Conservation (phyloP, 2,888 invertebrate genomes). For the Xanthorhoe designata region DNA sequence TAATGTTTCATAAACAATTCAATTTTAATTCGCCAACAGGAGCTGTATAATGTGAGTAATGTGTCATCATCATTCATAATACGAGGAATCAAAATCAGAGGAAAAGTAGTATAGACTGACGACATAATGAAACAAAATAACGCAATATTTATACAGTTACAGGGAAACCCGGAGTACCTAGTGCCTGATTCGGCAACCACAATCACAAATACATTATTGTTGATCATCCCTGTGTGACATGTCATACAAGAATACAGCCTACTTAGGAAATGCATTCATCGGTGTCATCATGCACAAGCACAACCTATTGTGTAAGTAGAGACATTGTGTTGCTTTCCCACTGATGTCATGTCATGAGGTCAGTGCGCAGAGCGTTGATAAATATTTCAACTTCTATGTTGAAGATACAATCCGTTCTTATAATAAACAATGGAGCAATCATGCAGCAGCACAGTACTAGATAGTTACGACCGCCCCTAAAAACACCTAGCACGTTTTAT, state of each 20-base stretch:
- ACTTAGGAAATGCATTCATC: constrained; percentile 39
- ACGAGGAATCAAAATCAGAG: not conserved
- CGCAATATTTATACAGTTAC: constrained; percentile 10
- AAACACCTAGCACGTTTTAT: not conserved
- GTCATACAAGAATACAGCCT: constrained; percentile 18
- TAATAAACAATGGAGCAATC: constrained; percentile 17
- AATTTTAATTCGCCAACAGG: not conserved
- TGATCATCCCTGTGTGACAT: constrained; percentile 29
- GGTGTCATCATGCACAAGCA: constrained; percentile 35
- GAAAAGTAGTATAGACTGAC: not conserved
- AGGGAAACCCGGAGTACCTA: constrained; percentile 16
- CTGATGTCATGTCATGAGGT: constrained; percentile 39
- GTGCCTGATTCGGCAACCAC: constrained; percentile 28
- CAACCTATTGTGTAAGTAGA: constrained; percentile 39
- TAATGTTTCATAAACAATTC: constrained; percentile 4
- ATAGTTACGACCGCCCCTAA: not conserved
- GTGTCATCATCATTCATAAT: constrained; percentile 9
- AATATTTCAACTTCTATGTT: constrained; percentile 17
- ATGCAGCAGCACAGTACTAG: not conserved
- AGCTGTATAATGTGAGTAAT: not conserved
- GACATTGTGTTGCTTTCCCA: constrained; percentile 44
- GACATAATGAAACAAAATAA: not conserved
- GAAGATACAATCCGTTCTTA: constrained; percentile 15
- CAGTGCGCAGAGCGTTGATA: constrained; percentile 26
- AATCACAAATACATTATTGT: constrained; percentile 33